phyloP scores from a whole-genome alignment of 1,140 invertebrate species.

The Onthophagus taurus region DNA sequence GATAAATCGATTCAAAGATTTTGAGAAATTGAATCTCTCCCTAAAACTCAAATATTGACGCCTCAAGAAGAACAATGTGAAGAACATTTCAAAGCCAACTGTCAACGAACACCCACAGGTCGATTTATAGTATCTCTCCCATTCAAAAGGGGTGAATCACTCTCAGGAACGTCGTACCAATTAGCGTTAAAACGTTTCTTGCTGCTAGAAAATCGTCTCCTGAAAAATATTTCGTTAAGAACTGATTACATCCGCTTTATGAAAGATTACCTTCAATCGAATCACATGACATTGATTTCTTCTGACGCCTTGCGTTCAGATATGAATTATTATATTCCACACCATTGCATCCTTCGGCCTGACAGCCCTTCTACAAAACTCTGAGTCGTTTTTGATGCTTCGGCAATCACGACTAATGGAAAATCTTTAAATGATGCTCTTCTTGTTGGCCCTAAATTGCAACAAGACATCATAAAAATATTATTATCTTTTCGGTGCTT shows the following conservation, averaged over 20 bases:
- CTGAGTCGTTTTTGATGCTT: neutral
- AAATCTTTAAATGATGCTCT: neutral
- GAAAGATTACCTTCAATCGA: constrained; percentile 22
- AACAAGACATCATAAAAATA: neutral
- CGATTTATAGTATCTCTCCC: too few relatives aligned
- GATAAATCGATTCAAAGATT: too few relatives aligned
- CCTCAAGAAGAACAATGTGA: too few relatives aligned
- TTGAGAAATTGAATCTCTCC: too few relatives aligned
- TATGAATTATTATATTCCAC: neutral
- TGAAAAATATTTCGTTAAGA: constrained; percentile 11
- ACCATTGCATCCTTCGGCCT: neutral
- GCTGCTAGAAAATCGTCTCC: constrained; percentile 16
- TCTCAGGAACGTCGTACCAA: too few relatives aligned
- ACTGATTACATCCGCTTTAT: constrained; percentile 15
- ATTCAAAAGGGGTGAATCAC: neutral
- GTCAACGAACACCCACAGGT: neutral
- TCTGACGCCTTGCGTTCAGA: neutral
- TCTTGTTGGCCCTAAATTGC: neutral
- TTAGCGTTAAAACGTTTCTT: constrained; percentile 19
- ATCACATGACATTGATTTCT: constrained; percentile 20
- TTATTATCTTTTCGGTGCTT: neutral
- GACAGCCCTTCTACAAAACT: neutral
- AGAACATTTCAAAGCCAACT: neutral
- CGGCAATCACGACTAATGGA: neutral
- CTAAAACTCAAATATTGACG: too few relatives aligned